These are phyloP conservation scores for Dendrolimus kikuchii DNA, from an alignment of 1,140 invertebrate species.

Conservation along the genomic window DNA sequence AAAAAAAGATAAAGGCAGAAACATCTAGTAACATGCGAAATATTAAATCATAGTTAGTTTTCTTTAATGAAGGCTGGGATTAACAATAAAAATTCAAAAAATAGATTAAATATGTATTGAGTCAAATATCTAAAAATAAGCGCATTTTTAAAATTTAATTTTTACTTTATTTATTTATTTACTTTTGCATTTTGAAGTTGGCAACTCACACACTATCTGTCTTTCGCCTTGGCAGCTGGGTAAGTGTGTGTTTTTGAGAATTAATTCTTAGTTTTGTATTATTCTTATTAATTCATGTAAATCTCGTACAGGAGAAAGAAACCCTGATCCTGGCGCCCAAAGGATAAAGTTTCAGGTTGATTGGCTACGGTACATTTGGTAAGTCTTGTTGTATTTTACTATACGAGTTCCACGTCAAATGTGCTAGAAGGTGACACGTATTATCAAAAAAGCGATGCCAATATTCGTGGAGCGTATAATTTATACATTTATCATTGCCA, in stretches of 20 bases:
- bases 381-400: conserved; percentile 40
- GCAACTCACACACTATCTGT: conserved; percentile 3
- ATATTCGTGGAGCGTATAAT: conserved; percentile 1
- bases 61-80: too few species aligned
- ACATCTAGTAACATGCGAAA: too few species aligned
- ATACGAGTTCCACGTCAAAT: conserved; percentile 68
- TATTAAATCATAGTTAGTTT: too few species aligned
- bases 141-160: too few species aligned
- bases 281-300: conserved; percentile 25
- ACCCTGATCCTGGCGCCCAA: conserved; percentile 55
- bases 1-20: too few species aligned
- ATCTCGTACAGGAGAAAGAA: conserved; percentile 50
- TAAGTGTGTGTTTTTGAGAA: conserved; percentile 31
- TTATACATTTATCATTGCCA: neutral
- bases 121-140: too few species aligned
- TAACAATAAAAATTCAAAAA: too few species aligned
- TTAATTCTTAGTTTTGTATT: conserved; percentile 37
- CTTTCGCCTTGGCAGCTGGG: conserved; percentile 22
- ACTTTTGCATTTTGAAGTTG: neutral
- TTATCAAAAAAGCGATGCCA: conserved; percentile 47
- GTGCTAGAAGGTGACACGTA: conserved; percentile 71
- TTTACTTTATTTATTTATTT: too few species aligned
- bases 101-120: too few species aligned
- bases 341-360: conserved; percentile 55
- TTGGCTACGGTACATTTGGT: conserved; percentile 66